These are phyloP conservation scores for Trissonchulus latispiculum DNA, from an alignment of 2,888 invertebrate species.

Conservation along the genomic window DNA sequence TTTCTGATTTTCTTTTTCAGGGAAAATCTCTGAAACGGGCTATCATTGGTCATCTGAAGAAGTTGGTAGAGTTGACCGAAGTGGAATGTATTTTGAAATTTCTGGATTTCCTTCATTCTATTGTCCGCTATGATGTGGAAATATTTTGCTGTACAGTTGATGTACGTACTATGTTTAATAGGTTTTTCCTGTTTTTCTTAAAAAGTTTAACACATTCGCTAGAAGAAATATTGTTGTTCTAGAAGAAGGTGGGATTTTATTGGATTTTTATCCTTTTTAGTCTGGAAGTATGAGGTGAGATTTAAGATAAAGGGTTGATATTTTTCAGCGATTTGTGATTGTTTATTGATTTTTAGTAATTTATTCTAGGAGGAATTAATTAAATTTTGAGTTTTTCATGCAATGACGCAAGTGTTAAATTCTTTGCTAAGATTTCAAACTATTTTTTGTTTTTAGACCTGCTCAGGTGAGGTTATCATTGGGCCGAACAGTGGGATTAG, in stretches of 20 bases:
- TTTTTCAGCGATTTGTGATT: too few relatives aligned
- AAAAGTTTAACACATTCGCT: neutral
- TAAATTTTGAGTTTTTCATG: too few relatives aligned
- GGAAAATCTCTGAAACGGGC: slow-evolving; percentile 68
- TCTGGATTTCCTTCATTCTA: slow-evolving; percentile 70
- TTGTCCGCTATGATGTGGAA: slow-evolving; percentile 83
- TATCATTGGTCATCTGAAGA: slow-evolving; percentile 85
- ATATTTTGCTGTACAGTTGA: slow-evolving; percentile 85
- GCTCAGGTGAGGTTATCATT: slow-evolving; percentile 85
- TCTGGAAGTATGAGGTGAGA: too few relatives aligned
- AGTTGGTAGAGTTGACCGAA: slow-evolving; percentile 62
- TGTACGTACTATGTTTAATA: slow-evolving; percentile 47
- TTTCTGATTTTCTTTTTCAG: too few relatives aligned
- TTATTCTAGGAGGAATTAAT: too few relatives aligned
- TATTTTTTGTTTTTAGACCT: slow-evolving; percentile 55
- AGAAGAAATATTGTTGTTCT: too few relatives aligned
- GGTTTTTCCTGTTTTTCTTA: neutral
- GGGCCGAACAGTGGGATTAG: slow-evolving; percentile 84
- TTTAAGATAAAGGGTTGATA: too few relatives aligned
- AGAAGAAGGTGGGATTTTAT: too few relatives aligned
- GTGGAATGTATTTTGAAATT: slow-evolving; percentile 78
- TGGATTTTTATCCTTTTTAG: too few relatives aligned
- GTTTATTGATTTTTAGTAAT: too few relatives aligned
- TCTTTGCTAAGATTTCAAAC: slow-evolving; percentile 6
- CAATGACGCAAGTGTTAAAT: neutral